Percentiles rank a stretch among this genome's conserved stretches.
These are phyloP conservation scores for Tetragnatha versicolor DNA, from an alignment of 1,140 invertebrate genomes.

Conservation along the genomic window DNA sequence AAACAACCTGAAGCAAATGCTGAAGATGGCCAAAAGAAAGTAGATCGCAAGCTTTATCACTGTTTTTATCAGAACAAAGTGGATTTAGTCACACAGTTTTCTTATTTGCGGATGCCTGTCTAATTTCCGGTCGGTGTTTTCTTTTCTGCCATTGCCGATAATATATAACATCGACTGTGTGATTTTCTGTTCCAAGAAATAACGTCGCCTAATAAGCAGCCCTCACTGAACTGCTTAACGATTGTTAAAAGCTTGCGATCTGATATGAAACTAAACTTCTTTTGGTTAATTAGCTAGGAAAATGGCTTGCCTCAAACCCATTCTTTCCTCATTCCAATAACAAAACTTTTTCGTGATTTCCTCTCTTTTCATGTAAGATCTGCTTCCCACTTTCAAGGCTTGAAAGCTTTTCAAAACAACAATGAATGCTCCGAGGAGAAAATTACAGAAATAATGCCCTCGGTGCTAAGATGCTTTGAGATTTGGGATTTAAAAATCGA, in stretches of 20 bases:
- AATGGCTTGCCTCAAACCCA: no score
- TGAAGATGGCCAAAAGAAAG: slow-evolving; percentile 14
- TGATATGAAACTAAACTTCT: no score
- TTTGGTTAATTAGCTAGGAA: no score
- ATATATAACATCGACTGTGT: slow-evolving; percentile 18
- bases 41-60: slow-evolving; percentile 39
- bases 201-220: background rate
- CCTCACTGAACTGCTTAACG: background rate
- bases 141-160: background rate
- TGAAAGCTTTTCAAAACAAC: no score
- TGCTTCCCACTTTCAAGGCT: no score
- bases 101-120: slow-evolving; percentile 33
- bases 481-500: no score
- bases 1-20: slow-evolving; percentile 34
- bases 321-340: no score
- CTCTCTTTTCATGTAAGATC: no score
- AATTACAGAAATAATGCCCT: no score
- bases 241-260: background rate
- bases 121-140: slow-evolving; percentile 40
- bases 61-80: slow-evolving; percentile 36
- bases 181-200: slow-evolving; percentile 16
- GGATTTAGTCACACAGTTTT: slow-evolving; percentile 27
- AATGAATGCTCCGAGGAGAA: no score
- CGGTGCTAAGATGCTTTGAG: no score
- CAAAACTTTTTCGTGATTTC: no score